A percentile compares a stretch with the other conserved stretches of the same genome.
These are phyloP conservation scores for Gastrophysa polygoni DNA, from an alignment of 2,888 invertebrate genomes.

Conservation along the genomic window DNA sequence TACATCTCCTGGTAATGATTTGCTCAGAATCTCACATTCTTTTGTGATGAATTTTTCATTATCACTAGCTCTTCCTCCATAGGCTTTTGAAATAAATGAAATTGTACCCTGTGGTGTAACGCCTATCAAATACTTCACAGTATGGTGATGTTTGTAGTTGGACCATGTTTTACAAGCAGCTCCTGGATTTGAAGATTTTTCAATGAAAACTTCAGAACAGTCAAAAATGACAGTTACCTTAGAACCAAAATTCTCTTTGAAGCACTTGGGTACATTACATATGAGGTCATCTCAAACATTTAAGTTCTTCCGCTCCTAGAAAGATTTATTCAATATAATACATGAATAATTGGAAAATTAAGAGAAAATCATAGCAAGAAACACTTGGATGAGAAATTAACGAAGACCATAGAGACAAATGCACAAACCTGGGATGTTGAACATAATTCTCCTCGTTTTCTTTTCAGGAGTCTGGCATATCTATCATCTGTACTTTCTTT, in stretches of 20 bases:
- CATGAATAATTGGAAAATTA: neutral
- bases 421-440: neutral
- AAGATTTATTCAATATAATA: no score
- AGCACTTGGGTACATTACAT: slow-evolving; percentile 17
- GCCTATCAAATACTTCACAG: slow-evolving; percentile 28
- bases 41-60: slow-evolving; percentile 24
- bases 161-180: slow-evolving; percentile 27
- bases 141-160: slow-evolving; percentile 28
- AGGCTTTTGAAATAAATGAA: slow-evolving; percentile 26
- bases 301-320: no score
- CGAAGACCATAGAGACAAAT: neutral
- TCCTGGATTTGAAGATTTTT: slow-evolving; percentile 21
- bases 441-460: neutral
- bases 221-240: slow-evolving; percentile 25
- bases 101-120: slow-evolving; percentile 25
- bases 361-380: neutral
- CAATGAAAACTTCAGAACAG: slow-evolving; percentile 28
- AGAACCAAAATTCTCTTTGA: slow-evolving; percentile 10
- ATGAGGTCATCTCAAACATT: slow-evolving; percentile 6
- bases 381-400: neutral
- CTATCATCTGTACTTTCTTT: neutral
- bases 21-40: slow-evolving; percentile 20
- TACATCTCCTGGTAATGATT: slow-evolving; percentile 15
- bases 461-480: neutral
- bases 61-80: slow-evolving; percentile 24